Percentiles rank a stretch among this genome's conserved stretches.
Evolutionary conservation across 2,113 vertebrate genomes (phyloP).

Genomic region (Bombycilla garrulus): DNA sequence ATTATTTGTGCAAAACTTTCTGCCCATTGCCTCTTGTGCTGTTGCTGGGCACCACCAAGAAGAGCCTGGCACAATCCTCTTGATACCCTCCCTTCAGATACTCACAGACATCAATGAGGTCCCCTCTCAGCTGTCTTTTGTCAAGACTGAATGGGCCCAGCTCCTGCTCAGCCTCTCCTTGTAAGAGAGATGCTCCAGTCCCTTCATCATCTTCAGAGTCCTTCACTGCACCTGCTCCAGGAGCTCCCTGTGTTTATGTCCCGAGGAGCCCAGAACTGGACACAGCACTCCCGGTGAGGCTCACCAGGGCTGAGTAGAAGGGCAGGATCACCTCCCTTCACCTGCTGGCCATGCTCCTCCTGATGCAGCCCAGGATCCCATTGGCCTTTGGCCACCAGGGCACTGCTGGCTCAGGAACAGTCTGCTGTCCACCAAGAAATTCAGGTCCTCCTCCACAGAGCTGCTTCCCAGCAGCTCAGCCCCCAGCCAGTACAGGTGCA

Average conservation of each 20-base stretch:
- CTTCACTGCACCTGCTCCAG: neutral
- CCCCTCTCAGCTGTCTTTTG: neutral
- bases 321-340: fast-evolving
- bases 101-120: neutral
- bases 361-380: too few relatives aligned
- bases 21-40: neutral
- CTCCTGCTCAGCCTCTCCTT: neutral
- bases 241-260: fast-evolving
- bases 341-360: neutral
- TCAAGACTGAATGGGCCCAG: fast-evolving
- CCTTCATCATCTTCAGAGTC: neutral
- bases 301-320: neutral
- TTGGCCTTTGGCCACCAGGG: neutral
- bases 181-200: neutral
- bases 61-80: neutral
- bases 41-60: neutral
- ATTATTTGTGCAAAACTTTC: neutral
- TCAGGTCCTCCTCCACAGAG: neutral
- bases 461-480: neutral
- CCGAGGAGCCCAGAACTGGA: neutral
- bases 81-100: neutral
- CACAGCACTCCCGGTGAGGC: neutral
- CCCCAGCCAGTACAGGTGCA: fast-evolving
- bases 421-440: fast-evolving
- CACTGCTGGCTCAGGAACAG: neutral